phyloP scores from a whole-genome alignment of 2,797 vertebrate genomes.

The Karalla daura region DNA sequence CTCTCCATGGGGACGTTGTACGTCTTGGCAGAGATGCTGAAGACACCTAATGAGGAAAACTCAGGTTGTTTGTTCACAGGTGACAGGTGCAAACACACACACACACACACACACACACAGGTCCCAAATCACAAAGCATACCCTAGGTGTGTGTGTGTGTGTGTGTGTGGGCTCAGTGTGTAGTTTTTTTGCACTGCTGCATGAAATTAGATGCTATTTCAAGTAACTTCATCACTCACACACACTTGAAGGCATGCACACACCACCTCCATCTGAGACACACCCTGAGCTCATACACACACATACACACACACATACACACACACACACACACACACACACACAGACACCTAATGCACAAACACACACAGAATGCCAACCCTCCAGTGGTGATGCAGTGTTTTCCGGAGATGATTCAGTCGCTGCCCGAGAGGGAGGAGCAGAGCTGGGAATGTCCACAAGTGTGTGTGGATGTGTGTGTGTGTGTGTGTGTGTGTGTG shows the following conservation, averaged over 20 bases:
- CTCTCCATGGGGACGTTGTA: conserved; percentile 39
- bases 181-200: conserved; percentile 14
- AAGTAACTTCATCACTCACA: conserved; percentile 2
- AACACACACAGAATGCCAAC: not conserved
- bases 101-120: conserved; percentile 18
- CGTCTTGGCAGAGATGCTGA: conserved; percentile 51
- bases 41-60: conserved; percentile 65
- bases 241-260: conserved; percentile 1
- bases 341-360: conserved; percentile 8
- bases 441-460: conserved; percentile 12
- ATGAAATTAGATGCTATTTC: conserved; percentile 14
- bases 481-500: not conserved
- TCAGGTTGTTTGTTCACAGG: conserved; percentile 62
- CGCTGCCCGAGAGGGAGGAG: conserved; percentile 23
- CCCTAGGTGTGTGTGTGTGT: not conserved
- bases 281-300: conserved; percentile 2
- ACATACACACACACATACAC: not conserved
- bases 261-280: too few species aligned
- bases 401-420: conserved; percentile 29
- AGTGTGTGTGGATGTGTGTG: too few species aligned
- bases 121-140: conserved; percentile 28
- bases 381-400: conserved; percentile 12
- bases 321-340: conserved; percentile 6
- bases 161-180: too few species aligned
- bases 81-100: conserved; percentile 58